Conservation (phyloP, 2,888 invertebrate genomes). For the Anarsia innoxiella region DNA sequence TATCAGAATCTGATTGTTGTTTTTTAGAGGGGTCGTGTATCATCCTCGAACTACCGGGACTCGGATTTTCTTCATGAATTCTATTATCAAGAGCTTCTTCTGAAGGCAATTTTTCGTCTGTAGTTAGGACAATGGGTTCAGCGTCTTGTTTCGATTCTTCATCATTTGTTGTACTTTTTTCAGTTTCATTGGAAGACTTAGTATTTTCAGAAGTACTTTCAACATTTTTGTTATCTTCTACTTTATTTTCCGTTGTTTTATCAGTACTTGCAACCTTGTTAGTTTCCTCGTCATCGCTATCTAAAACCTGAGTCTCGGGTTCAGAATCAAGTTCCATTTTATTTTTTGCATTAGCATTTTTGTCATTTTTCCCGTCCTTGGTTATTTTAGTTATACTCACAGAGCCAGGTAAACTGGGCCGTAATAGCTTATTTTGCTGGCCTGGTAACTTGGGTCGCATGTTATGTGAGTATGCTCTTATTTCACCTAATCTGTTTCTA, state of each 20-base stretch:
- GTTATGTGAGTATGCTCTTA: conserved; percentile 42
- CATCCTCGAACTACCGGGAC: conserved; percentile 8
- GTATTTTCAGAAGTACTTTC: conserved; percentile 19
- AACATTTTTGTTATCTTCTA: conserved; percentile 16
- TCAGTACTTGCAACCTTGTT: conserved; percentile 24
- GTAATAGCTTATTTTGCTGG: conserved; percentile 39
- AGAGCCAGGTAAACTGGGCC: conserved; percentile 56
- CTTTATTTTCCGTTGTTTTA: conserved; percentile 21
- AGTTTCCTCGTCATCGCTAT: conserved; percentile 55
- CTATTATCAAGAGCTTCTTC: conserved; percentile 56
- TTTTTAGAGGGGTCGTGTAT: conserved; percentile 9
- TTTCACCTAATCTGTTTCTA: conserved; percentile 50
- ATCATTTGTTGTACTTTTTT: conserved; percentile 21
- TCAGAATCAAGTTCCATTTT: conserved; percentile 46
- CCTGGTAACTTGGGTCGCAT: conserved; percentile 50
- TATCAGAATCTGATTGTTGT: conserved; percentile 26
- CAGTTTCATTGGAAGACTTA: conserved; percentile 20
- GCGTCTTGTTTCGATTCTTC: conserved; percentile 24
- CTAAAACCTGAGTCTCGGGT: conserved; percentile 59
- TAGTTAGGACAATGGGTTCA: conserved; percentile 50
- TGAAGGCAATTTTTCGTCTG: conserved; percentile 59
- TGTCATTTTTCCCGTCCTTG: conserved; percentile 45
- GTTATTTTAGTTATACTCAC: conserved; percentile 64
- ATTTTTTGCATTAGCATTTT: conserved; percentile 25
- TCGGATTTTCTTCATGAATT: conserved; percentile 30